Evolutionary conservation across 2,113 vertebrate genomes (phyloP).

Genomic region (Neofelis nebulosa): DNA sequence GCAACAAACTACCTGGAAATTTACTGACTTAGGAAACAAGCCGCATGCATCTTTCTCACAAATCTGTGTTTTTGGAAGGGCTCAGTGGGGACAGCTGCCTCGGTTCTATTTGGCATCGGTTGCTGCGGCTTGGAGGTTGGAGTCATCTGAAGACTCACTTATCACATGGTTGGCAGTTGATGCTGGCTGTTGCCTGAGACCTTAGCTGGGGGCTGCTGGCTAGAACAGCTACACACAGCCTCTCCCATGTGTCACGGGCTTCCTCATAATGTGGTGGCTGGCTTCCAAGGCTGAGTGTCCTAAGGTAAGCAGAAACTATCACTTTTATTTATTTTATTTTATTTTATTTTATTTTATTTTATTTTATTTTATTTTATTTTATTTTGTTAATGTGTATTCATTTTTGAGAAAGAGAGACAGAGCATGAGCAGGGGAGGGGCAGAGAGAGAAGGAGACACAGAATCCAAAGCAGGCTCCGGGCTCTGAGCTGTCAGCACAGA

Average conservation of each 20-base stretch:
- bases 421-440: no score
- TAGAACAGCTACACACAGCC: neutral
- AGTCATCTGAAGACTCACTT: neutral
- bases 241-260: neutral
- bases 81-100: neutral
- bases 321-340: no score
- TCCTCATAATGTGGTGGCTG: neutral
- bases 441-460: no score
- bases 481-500: no score
- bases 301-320: neutral
- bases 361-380: no score
- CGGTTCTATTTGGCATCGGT: neutral
- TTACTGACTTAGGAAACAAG: neutral
- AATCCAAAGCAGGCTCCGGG: no score
- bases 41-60: neutral
- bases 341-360: no score
- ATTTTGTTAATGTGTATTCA: no score
- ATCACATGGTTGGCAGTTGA: neutral
- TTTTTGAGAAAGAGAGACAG: no score
- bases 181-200: neutral
- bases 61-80: neutral
- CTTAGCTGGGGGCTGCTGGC: neutral
- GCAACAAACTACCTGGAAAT: neutral
- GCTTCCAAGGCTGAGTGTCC: neutral
- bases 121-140: neutral